Evolutionary conservation across 2,888 invertebrate species (phyloP).

Genomic region (Euzetes globulus): DNA sequence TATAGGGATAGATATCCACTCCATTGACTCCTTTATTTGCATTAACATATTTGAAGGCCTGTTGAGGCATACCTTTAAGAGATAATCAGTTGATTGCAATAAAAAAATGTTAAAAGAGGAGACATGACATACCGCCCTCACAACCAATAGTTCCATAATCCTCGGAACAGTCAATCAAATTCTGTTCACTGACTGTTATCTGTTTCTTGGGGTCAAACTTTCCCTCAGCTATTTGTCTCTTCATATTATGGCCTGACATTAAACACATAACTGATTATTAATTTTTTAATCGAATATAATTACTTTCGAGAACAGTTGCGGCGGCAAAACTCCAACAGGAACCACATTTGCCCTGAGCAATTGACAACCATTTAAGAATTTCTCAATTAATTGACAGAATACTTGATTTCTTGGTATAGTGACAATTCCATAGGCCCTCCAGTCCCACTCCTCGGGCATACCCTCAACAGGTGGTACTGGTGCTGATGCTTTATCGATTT

Average conservation of each 20-base stretch:
- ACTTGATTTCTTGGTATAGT: slow-evolving; percentile 80
- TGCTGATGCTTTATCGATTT: background rate
- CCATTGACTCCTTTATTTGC: background rate
- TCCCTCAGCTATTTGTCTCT: slow-evolving; percentile 2
- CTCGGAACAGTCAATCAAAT: slow-evolving; percentile 76
- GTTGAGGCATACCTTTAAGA: slow-evolving; percentile 9
- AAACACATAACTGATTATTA: background rate
- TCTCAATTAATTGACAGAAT: background rate
- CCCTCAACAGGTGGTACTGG: slow-evolving; percentile 56
- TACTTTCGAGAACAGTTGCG: slow-evolving; percentile 52
- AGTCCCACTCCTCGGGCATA: slow-evolving; percentile 67
- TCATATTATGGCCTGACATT: background rate
- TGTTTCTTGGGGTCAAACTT: slow-evolving; percentile 49
- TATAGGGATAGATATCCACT: background rate
- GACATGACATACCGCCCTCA: background rate
- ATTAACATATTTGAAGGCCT: background rate
- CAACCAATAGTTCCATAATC: slow-evolving; percentile 51
- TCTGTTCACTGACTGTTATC: slow-evolving; percentile 82
- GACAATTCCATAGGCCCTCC: slow-evolving; percentile 75
- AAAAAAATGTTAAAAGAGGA: background rate
- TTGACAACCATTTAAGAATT: background rate
- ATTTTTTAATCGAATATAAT: background rate
- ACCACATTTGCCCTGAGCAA: slow-evolving; percentile 59
- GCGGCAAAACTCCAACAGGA: slow-evolving; percentile 89
- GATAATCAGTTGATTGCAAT: background rate